Evolutionary conservation across 2,888 invertebrate genomes (phyloP).

Genomic region (Stegana nigrithorax): DNA sequence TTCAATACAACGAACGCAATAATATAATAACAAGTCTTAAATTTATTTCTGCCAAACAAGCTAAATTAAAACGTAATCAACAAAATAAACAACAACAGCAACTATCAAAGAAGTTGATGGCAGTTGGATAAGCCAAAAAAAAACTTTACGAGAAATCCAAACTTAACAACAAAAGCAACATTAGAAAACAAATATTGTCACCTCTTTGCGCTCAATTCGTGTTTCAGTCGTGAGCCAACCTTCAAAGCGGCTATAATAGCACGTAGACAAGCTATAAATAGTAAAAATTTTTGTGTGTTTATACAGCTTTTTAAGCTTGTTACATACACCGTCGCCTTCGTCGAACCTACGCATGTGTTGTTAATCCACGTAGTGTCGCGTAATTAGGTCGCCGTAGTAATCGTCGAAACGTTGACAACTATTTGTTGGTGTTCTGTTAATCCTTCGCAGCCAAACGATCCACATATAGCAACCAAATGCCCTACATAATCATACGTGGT

Average conservation of each 20-base stretch:
- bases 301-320: background rate
- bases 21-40: too few relatives aligned
- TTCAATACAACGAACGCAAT: background rate
- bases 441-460: constrained; percentile 29
- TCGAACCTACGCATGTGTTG: constrained; percentile 18
- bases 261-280: background rate
- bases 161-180: constrained; percentile 25
- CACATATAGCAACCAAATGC: constrained; percentile 72
- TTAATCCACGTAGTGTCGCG: constrained; percentile 25
- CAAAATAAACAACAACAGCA: background rate
- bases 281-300: background rate
- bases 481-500: constrained; percentile 90
- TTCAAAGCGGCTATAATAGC: constrained; percentile 32
- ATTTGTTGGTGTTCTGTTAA: constrained; percentile 27
- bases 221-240: constrained; percentile 49
- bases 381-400: background rate
- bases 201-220: constrained; percentile 34
- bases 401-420: background rate
- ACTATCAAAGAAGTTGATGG: background rate
- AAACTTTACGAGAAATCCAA: constrained; percentile 21
- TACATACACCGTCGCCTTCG: background rate
- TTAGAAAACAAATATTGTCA: constrained; percentile 20
- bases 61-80: background rate
- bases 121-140: constrained; percentile 28
- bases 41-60: background rate